These are phyloP conservation scores for Dorcus hopei DNA, from an alignment of 2,888 invertebrate species.

Conservation along the genomic window DNA sequence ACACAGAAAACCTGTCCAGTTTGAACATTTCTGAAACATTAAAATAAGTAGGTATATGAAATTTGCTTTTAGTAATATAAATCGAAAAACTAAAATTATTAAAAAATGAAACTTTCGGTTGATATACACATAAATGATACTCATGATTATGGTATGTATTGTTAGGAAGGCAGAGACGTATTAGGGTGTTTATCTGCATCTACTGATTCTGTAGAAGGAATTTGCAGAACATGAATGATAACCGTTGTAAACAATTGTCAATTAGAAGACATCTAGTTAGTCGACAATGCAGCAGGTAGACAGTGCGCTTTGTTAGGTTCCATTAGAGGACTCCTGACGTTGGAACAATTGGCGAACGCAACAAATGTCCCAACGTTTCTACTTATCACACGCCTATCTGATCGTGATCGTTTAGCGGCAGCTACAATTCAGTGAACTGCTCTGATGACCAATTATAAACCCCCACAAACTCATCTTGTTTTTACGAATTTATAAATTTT, in stretches of 20 bases:
- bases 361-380: constrained; percentile 45
- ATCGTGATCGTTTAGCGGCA: constrained; percentile 30
- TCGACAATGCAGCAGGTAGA: constrained; percentile 44
- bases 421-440: constrained; percentile 21
- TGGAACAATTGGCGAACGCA: constrained; percentile 45
- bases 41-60: no score
- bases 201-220: constrained; percentile 42
- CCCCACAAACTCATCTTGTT: not conserved
- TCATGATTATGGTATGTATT: no score
- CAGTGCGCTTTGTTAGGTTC: constrained; percentile 45
- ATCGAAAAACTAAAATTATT: no score
- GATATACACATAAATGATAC: no score
- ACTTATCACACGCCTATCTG: constrained; percentile 44
- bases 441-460: constrained; percentile 26
- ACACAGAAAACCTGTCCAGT: no score
- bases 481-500: no score
- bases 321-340: constrained; percentile 41
- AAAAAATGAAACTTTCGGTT: no score
- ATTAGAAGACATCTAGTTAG: constrained; percentile 50
- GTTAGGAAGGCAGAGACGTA: constrained; percentile 1
- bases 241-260: constrained; percentile 51
- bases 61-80: no score
- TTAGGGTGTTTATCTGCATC: constrained; percentile 27
- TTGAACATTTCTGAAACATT: no score
- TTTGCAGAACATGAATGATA: constrained; percentile 51